These are phyloP conservation scores for Sarcophaga peregrina DNA, from an alignment of 1,140 invertebrate species.

Conservation along the genomic window DNA sequence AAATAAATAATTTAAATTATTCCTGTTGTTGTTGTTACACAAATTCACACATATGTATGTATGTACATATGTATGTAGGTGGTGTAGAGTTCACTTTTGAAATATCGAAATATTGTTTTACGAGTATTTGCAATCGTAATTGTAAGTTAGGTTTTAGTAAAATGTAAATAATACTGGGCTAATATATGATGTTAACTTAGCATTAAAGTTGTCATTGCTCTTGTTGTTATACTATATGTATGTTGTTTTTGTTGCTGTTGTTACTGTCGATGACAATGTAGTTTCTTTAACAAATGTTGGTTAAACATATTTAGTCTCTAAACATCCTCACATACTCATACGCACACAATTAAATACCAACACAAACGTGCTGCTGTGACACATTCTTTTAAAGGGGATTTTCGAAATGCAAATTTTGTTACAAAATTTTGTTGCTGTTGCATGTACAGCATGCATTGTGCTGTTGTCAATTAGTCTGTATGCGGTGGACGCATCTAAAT, in stretches of 20 bases:
- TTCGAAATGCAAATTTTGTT: constrained; percentile 1
- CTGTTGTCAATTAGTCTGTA: constrained; percentile 15
- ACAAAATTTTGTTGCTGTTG: background rate
- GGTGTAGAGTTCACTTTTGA: background rate
- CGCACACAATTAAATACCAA: too few species aligned
- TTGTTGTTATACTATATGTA: background rate
- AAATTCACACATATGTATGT: background rate
- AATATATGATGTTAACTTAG: constrained; percentile 3
- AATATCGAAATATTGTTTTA: too few species aligned
- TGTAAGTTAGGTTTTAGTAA: too few species aligned
- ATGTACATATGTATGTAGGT: background rate
- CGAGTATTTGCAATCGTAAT: too few species aligned
- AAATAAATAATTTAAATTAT: background rate
- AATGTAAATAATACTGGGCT: background rate
- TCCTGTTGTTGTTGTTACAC: background rate
- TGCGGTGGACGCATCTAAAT: background rate
- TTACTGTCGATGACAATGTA: background rate
- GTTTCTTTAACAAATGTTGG: constrained; percentile 19
- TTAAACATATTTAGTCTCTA: constrained; percentile 9
- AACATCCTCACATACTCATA: background rate
- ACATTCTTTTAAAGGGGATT: background rate
- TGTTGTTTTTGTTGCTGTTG: background rate
- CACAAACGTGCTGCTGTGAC: too few species aligned
- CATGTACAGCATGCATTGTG: background rate
- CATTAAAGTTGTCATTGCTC: constrained; percentile 7